phyloP scores from a whole-genome alignment of 2,113 vertebrate genomes.

The Condylura cristata region DNA sequence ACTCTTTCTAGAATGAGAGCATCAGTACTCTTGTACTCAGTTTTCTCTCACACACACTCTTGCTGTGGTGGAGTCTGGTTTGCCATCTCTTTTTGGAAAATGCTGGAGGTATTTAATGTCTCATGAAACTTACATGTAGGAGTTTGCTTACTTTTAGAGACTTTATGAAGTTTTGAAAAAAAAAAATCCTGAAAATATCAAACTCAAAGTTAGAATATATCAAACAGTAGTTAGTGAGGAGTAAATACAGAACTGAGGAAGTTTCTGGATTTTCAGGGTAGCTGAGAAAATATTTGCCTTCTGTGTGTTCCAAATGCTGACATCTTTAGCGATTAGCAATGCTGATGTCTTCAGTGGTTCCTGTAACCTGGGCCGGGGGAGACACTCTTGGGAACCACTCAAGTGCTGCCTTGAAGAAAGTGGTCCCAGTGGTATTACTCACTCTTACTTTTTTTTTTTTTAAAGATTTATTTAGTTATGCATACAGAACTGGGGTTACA shows the following conservation, averaged over 20 bases:
- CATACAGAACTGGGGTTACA: too few relatives aligned
- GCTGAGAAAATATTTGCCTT: not conserved
- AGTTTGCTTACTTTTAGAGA: not conserved
- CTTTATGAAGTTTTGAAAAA: not conserved
- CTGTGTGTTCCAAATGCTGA: not conserved
- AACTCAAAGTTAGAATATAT: not conserved
- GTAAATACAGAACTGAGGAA: not conserved
- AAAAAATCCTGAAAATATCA: not conserved
- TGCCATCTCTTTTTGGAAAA: not conserved
- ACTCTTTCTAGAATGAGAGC: not conserved
- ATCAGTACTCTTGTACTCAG: not conserved
- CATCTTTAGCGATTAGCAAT: too few relatives aligned
- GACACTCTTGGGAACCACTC: not conserved
- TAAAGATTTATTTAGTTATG: too few relatives aligned
- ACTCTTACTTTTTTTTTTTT: too few relatives aligned
- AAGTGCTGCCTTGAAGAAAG: not conserved
- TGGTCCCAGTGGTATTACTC: not conserved
- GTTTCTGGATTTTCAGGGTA: not conserved
- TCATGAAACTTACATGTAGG: not conserved
- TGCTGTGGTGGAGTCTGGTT: accelerated
- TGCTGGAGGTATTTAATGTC: not conserved
- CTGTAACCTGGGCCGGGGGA: not conserved
- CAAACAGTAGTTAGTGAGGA: not conserved
- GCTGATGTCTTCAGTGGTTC: not conserved
- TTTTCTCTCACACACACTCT: not conserved